Base-by-base conservation (phyloP, 1,140 invertebrate genomes). In the Muscidifurax raptorellus region DNA sequence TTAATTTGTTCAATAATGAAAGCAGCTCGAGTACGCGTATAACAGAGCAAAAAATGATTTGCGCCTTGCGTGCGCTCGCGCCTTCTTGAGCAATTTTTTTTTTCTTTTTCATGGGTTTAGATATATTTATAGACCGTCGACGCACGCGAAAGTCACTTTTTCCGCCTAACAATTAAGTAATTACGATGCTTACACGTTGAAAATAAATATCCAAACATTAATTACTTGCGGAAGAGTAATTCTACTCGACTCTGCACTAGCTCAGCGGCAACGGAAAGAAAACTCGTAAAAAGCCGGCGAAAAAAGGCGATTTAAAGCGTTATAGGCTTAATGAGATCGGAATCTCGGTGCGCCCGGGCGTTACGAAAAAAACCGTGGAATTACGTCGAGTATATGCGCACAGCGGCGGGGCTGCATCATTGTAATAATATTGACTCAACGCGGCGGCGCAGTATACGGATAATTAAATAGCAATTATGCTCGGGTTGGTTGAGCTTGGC, bases 401-500 rank as follows among this genome's bases (percentile, higher is more conserved):
- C 27, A 27, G 52, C 40, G 27, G 25, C 28, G 27, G 18, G 67
- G 28, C 67, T 71, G 15, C 30, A 80, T 80, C 18, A 84, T 85
- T 91, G 90, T 90, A 92, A 36, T 92, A 92, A 90, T 89, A 40
- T 40, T 40, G 36, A 40, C 36, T 40, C 36, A 40, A 40, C 36
- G 89, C 89, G 83, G 85, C 15, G 47, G 22, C 18, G 25, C 18
- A 86, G 87, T 87, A n/a, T n/a, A 82, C 67, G 88, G 90, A 92
- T 92, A 92, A 92, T 92, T 91, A 92, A 92, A 90, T 90, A 92
- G 91, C 89, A 91, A 93, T 92, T 91, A 92, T 87, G 88, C 88
- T 90, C 89, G 89, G 90, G 89, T 90, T 2, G 90, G 88, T 87
- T 87, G 88, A 87, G 86, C 88, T 79, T 12, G 10, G 83, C 84